Base-by-base conservation (phyloP, 2,888 invertebrate species). In the Meghimatium bilineatum region DNA sequence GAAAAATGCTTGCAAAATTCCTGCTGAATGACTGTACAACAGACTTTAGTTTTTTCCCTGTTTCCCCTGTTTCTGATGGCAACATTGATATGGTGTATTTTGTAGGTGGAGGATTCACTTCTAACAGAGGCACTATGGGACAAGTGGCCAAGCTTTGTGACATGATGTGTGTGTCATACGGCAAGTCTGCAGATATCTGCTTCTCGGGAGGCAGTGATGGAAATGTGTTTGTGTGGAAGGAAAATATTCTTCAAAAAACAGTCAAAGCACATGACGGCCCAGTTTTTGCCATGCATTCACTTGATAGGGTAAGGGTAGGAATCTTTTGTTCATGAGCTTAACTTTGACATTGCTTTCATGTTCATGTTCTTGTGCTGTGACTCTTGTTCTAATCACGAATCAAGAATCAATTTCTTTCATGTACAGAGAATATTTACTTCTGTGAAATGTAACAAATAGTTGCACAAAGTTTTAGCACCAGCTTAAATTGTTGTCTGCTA, bases 121-220 rank as follows among this genome's bases (percentile, higher is more conserved):
- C 93, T 14, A 91, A 91, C 60, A 88, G 94, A 34, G 94, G 94
- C 44, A 91, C 93, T 5, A 92, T 94, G 85, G 94, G 94, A 23
- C 92, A 92, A 52, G 90, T 92, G 29, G 92, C 93, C 79, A 93
- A 93, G 88, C 88, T 90, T 36, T 94, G 94, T 89, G 94, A 93
- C 80, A 93, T 94, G 93, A 84, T 94, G 88, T 94, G 94, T 88
- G 90, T 93, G 44, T 87, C 92, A 17, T 94, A 90, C 87, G 93
- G 94, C 67, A 93, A 92, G 85, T 85, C 91, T 20, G 89, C 90
- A 1, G 92, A 92, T 49, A 83, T 91, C 0, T 93, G 92, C 80
- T 94, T 92, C 89, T 92, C 93, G 26, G 94, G 94, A 20, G 92
- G 93, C n/a, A 91, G 92, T 81, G 92, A 92, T 86, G 94, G 94